Percentiles rank a stretch among this genome's conserved stretches.
These are phyloP conservation scores for Hippoglossus stenolepis DNA, from an alignment of 2,113 vertebrate species.

Conservation along the genomic window DNA sequence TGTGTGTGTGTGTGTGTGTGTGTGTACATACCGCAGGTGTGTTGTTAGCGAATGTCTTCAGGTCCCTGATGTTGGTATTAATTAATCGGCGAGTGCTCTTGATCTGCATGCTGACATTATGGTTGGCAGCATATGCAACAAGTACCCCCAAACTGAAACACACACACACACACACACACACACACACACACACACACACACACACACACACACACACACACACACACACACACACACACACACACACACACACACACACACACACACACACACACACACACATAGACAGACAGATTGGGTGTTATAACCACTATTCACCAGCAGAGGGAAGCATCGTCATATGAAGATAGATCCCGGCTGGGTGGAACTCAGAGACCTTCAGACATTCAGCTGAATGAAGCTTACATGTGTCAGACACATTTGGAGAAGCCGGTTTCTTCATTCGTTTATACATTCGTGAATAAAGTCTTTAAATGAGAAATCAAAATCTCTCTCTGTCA, in stretches of 20 bases:
- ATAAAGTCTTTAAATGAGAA: too few species aligned
- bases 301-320: slow-evolving; percentile 17
- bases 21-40: slow-evolving; percentile 85
- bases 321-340: slow-evolving; percentile 49
- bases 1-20: neutral
- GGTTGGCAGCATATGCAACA: slow-evolving; percentile 88
- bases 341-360: neutral
- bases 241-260: slow-evolving; percentile 49
- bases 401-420: too few species aligned
- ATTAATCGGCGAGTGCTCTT: slow-evolving; percentile 85
- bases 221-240: slow-evolving; percentile 47
- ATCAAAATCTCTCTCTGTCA: too few species aligned
- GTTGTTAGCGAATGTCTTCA: slow-evolving; percentile 87
- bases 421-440: too few species aligned
- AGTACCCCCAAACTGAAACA: slow-evolving; percentile 87
- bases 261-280: slow-evolving; percentile 32
- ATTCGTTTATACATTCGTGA: too few species aligned
- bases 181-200: slow-evolving; percentile 5
- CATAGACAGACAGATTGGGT: neutral
- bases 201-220: neutral
- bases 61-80: slow-evolving; percentile 91
- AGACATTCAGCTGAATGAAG: neutral
- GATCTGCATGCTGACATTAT: slow-evolving; percentile 88
- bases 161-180: slow-evolving; percentile 17
- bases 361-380: neutral